Evolutionary conservation across 2,888 invertebrate species (phyloP).

Genomic region (Alentia gelatinosa): DNA sequence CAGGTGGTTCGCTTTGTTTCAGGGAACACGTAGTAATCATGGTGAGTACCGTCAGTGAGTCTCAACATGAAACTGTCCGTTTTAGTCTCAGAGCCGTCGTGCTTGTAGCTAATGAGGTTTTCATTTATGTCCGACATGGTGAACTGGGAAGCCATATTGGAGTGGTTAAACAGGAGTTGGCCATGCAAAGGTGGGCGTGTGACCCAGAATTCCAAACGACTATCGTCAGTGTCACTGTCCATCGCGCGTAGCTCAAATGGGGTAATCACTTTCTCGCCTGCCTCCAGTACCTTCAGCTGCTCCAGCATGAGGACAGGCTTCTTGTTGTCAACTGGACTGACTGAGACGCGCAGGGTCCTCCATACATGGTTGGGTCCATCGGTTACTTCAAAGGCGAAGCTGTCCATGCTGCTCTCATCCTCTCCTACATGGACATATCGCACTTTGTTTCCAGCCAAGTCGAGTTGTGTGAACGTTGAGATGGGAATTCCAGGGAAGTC

Average conservation of each 20-base stretch:
- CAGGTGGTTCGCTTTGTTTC: conserved; percentile 73
- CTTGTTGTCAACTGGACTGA: conserved; percentile 79
- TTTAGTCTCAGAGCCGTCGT: conserved; percentile 79
- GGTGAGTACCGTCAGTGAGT: conserved; percentile 79
- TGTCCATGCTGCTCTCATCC: conserved; percentile 79
- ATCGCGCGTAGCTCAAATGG: conserved; percentile 79
- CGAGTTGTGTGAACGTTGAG: conserved; percentile 77
- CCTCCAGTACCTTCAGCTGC: conserved; percentile 76
- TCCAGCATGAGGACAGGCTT: conserved; percentile 77
- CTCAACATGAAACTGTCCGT: conserved; percentile 78
- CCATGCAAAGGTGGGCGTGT: conserved; percentile 78
- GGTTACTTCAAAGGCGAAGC: conserved; percentile 80
- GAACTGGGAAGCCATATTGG: conserved; percentile 73
- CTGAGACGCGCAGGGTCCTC: conserved; percentile 78
- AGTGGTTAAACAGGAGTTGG: conserved; percentile 73
- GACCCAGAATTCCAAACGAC: conserved; percentile 73
- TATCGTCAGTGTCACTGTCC: conserved; percentile 77
- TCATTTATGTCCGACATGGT: conserved; percentile 76
- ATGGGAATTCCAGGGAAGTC: conserved; percentile 75
- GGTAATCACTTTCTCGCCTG: conserved; percentile 76
- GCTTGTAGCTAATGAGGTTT: conserved; percentile 78
- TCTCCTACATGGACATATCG: conserved; percentile 78
- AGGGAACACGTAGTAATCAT: conserved; percentile 77
- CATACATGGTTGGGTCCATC: conserved; percentile 78
- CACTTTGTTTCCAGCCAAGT: conserved; percentile 79